A percentile compares a stretch with the other conserved stretches of the same genome.
Conservation (phyloP, 92 coral and sea anemone genomes). For the Parazoanthus atlanticus region DNA sequence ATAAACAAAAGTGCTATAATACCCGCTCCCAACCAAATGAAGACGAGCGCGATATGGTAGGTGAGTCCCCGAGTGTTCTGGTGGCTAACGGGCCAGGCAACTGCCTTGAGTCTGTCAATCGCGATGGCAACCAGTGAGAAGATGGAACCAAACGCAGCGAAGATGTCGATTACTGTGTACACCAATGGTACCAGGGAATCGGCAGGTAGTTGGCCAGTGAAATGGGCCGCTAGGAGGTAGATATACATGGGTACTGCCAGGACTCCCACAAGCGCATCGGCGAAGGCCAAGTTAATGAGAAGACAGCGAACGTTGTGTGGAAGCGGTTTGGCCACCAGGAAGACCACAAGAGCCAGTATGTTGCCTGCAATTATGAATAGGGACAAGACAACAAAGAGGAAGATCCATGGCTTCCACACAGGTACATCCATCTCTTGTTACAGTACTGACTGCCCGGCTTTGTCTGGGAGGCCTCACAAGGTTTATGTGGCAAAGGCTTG, state of each 20-base stretch:
- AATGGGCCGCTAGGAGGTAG: not conserved
- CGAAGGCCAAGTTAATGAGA: constrained; percentile 36
- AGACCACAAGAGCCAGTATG: constrained; percentile 24
- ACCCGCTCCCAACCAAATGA: constrained; percentile 31
- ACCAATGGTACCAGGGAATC: constrained; percentile 3
- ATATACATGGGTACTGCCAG: constrained; percentile 25
- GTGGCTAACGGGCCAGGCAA: constrained; percentile 14
- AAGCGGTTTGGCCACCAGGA: constrained; percentile 32
- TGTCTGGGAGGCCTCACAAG: not conserved
- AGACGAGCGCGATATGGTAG: not conserved
- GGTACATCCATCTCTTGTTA: constrained; percentile 30
- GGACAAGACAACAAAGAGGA: constrained; percentile 21
- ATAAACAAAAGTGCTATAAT: not conserved
- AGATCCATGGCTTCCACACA: constrained; percentile 38
- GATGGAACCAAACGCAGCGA: constrained; percentile 41
- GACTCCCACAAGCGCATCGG: constrained; percentile 26
- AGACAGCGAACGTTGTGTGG: constrained; percentile 31
- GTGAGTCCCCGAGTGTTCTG: not conserved
- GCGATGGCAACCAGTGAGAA: constrained; percentile 39
- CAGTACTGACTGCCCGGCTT: not conserved
- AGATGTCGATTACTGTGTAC: constrained; percentile 33
- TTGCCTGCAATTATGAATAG: constrained; percentile 16
- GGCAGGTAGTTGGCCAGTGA: not conserved
- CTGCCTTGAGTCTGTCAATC: constrained; percentile 17
- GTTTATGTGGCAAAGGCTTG: not conserved